Evolutionary conservation across 2,888 invertebrate species (phyloP), one percentile per base, ranked within the genome.

Genomic region (Pyralis farinalis): DNA sequence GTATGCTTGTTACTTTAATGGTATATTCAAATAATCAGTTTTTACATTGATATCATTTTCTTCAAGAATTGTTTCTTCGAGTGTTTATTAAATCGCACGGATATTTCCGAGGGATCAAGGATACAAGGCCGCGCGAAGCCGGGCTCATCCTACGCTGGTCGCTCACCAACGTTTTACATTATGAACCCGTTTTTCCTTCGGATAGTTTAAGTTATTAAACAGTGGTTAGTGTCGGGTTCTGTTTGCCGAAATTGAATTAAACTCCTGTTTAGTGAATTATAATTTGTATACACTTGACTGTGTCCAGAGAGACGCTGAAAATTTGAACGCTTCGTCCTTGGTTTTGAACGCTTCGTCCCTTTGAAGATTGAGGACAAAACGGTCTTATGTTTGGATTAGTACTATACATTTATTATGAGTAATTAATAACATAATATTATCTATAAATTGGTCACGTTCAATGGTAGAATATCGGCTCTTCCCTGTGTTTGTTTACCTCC

Each of bases 161-260:
- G 33, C 2, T 10, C 20, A 7, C 12, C 16, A 37, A 16, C 22
- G 22, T 31, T 16, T 9, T 41, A 27, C 37, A 42, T 33, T 21
- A 16, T 27, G 20, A 34, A 22, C 21, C 12, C n/a, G 34, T 21
- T 31, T 43, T 36, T 39, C 39, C 43, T 28, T 37, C 29, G 34
- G 8, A 34, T 30, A 40, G 40, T 37, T 35, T 34, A 30, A 40
- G 30, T 27, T 37, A 44, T 40, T 29, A 40, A 34, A 33, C 37
- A 37, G 25, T 29, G 25, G 40, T 43, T 40, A 34, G 40, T 34
- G 36, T 36, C 30, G 25, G 40, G 11, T 27, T 33, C 31, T 37
- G 37, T 37, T 42, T 29, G 29, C 11, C 25, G n/a, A 29, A 37
- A 42, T 32, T 34, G 29, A 42, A 37, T 42, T 42, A 37, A 37